phyloP scores from a whole-genome alignment of 2,113 vertebrate genomes.

The Charadrius vociferus region DNA sequence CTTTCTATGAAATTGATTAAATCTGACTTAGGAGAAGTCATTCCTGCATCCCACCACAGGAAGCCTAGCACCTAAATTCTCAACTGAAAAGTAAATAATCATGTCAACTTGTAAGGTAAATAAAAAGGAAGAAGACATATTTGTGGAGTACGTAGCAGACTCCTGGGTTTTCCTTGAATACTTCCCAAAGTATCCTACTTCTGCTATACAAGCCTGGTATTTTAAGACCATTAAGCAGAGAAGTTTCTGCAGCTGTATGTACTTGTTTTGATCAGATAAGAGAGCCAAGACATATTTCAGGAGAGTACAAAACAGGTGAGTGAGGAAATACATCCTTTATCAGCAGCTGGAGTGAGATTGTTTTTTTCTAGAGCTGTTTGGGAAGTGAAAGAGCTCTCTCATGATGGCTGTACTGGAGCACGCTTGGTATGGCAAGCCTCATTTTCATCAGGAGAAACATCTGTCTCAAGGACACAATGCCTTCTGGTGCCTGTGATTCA shows the following conservation, averaged over 20 bases:
- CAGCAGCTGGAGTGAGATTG: neutral
- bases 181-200: neutral
- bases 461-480: neutral
- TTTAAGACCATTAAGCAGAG: neutral
- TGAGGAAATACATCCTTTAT: neutral
- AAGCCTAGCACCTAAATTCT: neutral
- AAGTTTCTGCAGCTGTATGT: neutral
- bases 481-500: neutral
- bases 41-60: neutral
- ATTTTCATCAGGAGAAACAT: neutral
- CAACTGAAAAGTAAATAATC: neutral
- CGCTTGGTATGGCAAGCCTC: neutral
- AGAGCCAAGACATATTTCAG: neutral
- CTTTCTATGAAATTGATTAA: neutral
- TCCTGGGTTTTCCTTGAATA: neutral
- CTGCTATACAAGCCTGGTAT: neutral
- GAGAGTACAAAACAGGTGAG: neutral
- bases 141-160: neutral
- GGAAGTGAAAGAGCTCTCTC: neutral
- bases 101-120: neutral
- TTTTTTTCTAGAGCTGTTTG: neutral
- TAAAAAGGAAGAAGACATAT: neutral
- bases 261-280: neutral
- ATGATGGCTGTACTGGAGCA: neutral
- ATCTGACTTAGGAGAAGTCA: neutral